A percentile compares a stretch with the other conserved stretches of the same genome.
phyloP scores from a whole-genome alignment of 2,888 invertebrate genomes.

The Girardia tigrina region DNA sequence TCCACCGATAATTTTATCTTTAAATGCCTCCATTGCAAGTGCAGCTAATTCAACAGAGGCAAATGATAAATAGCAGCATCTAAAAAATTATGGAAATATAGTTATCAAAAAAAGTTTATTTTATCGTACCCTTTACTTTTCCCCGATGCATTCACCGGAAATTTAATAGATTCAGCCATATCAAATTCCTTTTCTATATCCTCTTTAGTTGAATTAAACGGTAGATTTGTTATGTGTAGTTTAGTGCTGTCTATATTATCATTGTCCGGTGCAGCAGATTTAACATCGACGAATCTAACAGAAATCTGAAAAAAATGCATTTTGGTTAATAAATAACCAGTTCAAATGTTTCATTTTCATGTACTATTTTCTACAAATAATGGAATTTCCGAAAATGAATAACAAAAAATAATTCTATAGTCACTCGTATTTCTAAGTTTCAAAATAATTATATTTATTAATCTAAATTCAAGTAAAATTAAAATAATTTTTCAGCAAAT shows the following conservation, averaged over 20 bases:
- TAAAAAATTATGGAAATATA: neutral
- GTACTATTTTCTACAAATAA: no score
- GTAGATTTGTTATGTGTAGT: neutral
- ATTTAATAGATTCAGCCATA: neutral
- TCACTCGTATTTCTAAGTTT: no score
- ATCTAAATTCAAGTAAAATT: no score
- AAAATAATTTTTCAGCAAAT: no score
- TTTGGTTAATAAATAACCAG: no score
- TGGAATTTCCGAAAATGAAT: no score
- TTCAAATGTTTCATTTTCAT: no score
- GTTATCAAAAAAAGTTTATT: neutral
- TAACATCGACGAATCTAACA: no score
- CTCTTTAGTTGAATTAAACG: neutral
- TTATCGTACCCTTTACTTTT: constrained; percentile 13
- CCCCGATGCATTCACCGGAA: neutral
- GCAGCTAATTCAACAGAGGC: neutral
- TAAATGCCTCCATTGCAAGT: neutral
- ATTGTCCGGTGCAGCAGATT: no score
- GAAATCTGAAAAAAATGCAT: no score
- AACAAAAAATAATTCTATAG: no score
- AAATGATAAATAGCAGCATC: neutral
- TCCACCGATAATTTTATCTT: neutral
- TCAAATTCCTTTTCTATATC: neutral
- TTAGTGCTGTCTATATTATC: neutral
- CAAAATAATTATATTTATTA: no score